Evolutionary conservation across 2,113 vertebrate genomes (phyloP).

Genomic region (Colius striatus): DNA sequence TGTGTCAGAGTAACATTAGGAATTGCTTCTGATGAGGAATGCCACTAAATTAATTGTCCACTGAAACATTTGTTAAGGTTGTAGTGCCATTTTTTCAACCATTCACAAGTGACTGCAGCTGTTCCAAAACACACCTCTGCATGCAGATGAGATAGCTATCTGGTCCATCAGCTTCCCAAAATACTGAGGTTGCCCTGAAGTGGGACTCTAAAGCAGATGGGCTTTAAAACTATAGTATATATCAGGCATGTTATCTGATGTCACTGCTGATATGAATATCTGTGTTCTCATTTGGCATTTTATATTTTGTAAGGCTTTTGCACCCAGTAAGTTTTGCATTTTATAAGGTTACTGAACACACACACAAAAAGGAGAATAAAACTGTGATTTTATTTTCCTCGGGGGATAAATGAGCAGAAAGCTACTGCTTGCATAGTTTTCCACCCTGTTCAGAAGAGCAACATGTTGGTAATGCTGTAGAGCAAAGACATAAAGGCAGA

Average conservation of each 20-base stretch:
- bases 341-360: background rate
- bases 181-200: background rate
- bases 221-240: background rate
- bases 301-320: background rate
- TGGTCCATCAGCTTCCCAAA: background rate
- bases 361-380: constrained; percentile 49
- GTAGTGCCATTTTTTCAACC: background rate
- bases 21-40: constrained; percentile 43
- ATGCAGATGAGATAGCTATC: background rate
- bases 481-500: background rate
- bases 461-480: background rate
- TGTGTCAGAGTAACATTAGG: constrained; percentile 15
- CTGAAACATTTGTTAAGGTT: background rate
- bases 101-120: background rate
- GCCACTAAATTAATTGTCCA: background rate
- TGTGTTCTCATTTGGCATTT: background rate
- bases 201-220: background rate
- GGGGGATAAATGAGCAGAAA: constrained; percentile 23
- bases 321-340: background rate
- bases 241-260: background rate
- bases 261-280: background rate
- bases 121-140: background rate
- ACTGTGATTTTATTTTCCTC: constrained; percentile 38
- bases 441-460: background rate
- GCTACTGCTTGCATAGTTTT: background rate